Evolutionary conservation across 2,113 vertebrate species (phyloP).

Genomic region (Sminthopsis crassicaudata): DNA sequence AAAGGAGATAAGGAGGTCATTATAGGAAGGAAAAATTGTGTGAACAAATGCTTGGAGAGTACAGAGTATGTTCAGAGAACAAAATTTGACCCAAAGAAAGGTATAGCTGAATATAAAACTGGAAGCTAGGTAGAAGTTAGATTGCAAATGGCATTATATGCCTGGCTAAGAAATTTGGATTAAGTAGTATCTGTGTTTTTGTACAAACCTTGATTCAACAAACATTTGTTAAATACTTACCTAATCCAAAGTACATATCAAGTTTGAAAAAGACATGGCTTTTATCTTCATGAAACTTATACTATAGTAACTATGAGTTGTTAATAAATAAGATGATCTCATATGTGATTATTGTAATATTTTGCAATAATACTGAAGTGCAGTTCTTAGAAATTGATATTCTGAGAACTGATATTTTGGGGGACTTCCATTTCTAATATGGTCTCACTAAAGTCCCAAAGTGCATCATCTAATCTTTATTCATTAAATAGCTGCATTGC

Average conservation of each 20-base stretch:
- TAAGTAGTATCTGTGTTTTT: background rate
- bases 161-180: background rate
- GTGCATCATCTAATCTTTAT: conserved; percentile 22
- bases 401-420: conserved; percentile 7
- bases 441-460: conserved; percentile 17
- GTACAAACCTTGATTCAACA: background rate
- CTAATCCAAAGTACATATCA: background rate
- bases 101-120: conserved; percentile 14
- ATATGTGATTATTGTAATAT: conserved; percentile 27
- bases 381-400: conserved; percentile 2
- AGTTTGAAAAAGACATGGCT: background rate
- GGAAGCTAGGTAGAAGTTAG: background rate
- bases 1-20: background rate
- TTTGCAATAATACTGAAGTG: background rate
- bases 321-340: background rate
- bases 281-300: background rate
- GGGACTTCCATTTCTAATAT: conserved; percentile 14
- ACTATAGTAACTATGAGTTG: background rate
- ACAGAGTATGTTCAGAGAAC: background rate
- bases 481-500: background rate
- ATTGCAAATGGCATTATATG: background rate
- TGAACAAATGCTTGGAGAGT: background rate
- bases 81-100: background rate
- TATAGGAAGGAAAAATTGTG: background rate
- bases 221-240: background rate